Evolutionary conservation across 2,113 vertebrate genomes (phyloP).

Genomic region (Stercorarius parasiticus): DNA sequence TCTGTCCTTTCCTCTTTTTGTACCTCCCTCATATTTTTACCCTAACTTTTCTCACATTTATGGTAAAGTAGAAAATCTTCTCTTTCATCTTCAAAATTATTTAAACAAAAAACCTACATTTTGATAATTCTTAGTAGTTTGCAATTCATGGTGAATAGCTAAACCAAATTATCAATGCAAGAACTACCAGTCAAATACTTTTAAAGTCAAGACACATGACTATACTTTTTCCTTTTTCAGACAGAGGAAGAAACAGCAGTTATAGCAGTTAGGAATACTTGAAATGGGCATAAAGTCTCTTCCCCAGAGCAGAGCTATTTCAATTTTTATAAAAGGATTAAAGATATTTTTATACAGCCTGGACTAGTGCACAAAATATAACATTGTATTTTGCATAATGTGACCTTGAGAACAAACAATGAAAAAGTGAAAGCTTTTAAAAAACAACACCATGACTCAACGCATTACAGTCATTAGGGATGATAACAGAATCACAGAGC

Average conservation of each 20-base stretch:
- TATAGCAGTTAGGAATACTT: not conserved
- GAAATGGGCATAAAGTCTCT: not conserved
- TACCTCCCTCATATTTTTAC: not conserved
- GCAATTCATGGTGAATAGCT: not conserved
- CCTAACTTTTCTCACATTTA: not conserved
- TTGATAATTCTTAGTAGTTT: not conserved
- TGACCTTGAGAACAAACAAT: conserved; percentile 19
- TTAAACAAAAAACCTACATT: not conserved
- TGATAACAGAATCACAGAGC: not conserved
- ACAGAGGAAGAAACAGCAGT: not conserved
- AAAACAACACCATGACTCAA: not conserved
- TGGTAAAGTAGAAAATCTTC: not conserved
- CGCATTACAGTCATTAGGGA: not conserved
- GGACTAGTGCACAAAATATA: not conserved
- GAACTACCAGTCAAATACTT: not conserved
- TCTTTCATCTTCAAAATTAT: not conserved
- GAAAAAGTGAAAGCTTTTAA: not conserved
- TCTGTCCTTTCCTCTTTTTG: not conserved
- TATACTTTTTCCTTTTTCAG: not conserved
- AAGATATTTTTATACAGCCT: not conserved
- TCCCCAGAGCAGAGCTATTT: not conserved
- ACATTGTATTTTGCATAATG: not conserved
- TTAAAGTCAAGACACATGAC: not conserved
- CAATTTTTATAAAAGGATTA: not conserved
- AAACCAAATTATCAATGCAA: not conserved